Conservation (phyloP, 1,140 invertebrate species). For the Drosophila santomea region DNA sequence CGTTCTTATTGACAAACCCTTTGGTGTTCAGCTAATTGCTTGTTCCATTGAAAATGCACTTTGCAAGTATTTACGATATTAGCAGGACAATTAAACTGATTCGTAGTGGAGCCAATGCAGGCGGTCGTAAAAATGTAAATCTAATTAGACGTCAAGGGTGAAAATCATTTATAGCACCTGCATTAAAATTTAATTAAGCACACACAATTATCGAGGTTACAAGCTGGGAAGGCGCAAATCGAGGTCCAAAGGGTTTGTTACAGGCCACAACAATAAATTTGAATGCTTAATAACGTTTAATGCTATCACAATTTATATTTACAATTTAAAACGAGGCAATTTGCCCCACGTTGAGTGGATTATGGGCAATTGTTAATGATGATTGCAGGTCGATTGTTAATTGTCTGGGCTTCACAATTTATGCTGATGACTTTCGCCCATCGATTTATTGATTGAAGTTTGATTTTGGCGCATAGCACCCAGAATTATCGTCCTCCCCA, state of each 20-base stretch:
- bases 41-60: neutral
- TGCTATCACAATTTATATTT: constrained; percentile 79
- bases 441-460: constrained; percentile 74
- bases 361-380: constrained; percentile 77
- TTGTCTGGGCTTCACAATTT: constrained; percentile 66
- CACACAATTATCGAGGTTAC: constrained; percentile 67
- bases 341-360: constrained; percentile 71
- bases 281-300: constrained; percentile 75
- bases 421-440: constrained; percentile 74
- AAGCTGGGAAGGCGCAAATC: constrained; percentile 8
- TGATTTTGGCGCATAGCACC: constrained; percentile 21
- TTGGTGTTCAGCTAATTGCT: neutral
- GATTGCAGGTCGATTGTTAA: constrained; percentile 79
- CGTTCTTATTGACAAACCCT: neutral
- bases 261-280: constrained; percentile 55
- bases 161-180: constrained; percentile 81
- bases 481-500: neutral
- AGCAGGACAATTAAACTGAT: constrained; percentile 12
- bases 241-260: constrained; percentile 17
- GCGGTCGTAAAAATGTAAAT: constrained; percentile 67
- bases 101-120: constrained; percentile 12
- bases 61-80: constrained; percentile 13
- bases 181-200: constrained; percentile 82
- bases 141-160: constrained; percentile 66
- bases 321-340: constrained; percentile 79